Base-by-base conservation (phyloP, 2,113 vertebrate species). In the Agapornis roseicollis region DNA sequence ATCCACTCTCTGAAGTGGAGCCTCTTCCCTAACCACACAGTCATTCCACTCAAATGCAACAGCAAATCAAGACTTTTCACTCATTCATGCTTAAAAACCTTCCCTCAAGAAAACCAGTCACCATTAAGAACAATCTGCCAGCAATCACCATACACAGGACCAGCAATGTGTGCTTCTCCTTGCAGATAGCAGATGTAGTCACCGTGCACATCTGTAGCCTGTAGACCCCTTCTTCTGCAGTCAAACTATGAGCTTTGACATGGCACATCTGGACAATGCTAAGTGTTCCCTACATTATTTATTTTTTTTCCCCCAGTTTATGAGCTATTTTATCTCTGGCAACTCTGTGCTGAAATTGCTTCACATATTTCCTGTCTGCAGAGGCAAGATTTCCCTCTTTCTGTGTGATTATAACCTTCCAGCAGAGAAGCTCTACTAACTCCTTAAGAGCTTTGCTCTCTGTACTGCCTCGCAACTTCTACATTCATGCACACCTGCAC, bases 351-450 rank as follows among this genome's bases (percentile, higher is more conserved):
- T 87, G 70, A 84, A 94, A 94, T 89, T 90, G 73, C 84, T 90
- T 88, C 94, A 79, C 90, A 46, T 70, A 92, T 86, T 95, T 96
- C 63, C 90, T 87, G 77, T 92, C 88, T 92, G 83, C 80, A 53
- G n/a, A 94, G 88, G 70, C 85, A 88, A 90, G 80, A 82, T 82
- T 93, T 81, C 77, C 83, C 92, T 84, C 92, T 90, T 94, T 85
- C 88, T 87, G n/a, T 33, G 56, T 7, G 53, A 94, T 87, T 88
- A 88, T 76, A 94, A 86, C 92, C 88, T 93, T 97, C 83, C 80
- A 94, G 85, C 92, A 90, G 88, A 86, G 93, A 95, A 92, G 77
- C 90, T 95, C 83, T 74, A 82, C 85, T 90, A 88, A 58, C 47
- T 87, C 90, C 88, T 89, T 71, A 74, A 94, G 88, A 95, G 93